Evolutionary conservation across 1,140 invertebrate species (phyloP), one percentile per base, ranked within the genome.

Genomic region (Panagrolaimus sp.): DNA sequence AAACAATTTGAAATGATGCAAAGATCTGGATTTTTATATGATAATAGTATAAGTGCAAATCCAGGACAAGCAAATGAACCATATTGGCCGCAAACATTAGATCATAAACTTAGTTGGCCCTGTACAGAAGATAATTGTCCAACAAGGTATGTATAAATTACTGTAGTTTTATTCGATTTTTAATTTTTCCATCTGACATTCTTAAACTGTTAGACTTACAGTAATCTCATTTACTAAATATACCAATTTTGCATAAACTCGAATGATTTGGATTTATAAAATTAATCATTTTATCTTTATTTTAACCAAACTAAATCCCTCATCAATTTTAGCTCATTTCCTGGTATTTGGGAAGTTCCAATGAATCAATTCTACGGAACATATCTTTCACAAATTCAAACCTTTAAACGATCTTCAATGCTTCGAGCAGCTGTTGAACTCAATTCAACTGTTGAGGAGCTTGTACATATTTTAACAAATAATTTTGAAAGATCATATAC

Each of bases 41-140:
- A 71, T 43, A 71, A 76, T 24, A 58, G 71, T 6, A 74, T 73
- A 15, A 69, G 44, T 47, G 71, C 46, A 0, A 52, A 73, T 44
- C 65, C 72, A 8, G 73, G 64, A 38, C 68, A 17, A 28, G 45
- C 24, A 12, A 21, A 38, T 15, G 74, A 67, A 6, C 71, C 78
- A 1, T 75, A 55, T 52, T 79, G 78, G 78, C 77, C 77, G 15
- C 77, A 79, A 63, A 80, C 77, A 21, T 65, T 78, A 0, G 77
- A 78, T 58, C 69, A 68, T 26, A 28, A 21, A 14, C 14, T 67
- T 5, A 46, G 78, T 21, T 80, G 69, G 73, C 62, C 58, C 8
- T 80, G 77, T 38, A 32, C 63, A 24, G 71, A 73, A 8, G 64
- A 68, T 44, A 70, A 62, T 14, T 80, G 77, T 48, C 75, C 78